Evolutionary conservation across 1,140 invertebrate species (phyloP).

Genomic region (Hormaphis cornu): DNA sequence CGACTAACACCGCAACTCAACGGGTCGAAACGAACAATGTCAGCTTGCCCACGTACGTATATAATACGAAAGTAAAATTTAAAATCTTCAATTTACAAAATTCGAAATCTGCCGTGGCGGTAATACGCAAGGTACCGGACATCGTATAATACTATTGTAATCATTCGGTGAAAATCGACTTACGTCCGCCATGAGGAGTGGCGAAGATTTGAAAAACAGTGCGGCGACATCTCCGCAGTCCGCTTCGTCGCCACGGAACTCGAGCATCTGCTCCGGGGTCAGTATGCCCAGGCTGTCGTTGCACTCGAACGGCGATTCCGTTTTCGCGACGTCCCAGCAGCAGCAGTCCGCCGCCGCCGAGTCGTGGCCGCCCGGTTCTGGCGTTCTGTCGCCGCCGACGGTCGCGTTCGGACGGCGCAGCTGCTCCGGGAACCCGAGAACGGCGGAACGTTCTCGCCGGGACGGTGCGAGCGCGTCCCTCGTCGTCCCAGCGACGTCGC

Average conservation of each 20-base stretch:
- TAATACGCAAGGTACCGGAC: too few relatives aligned
- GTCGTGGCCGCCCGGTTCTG: slow-evolving; percentile 33
- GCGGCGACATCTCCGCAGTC: slow-evolving; percentile 6
- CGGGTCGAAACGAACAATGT: too few relatives aligned
- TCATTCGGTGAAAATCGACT: neutral
- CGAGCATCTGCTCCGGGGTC: slow-evolving; percentile 76
- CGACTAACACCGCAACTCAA: too few relatives aligned
- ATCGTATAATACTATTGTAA: too few relatives aligned
- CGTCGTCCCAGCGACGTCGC: slow-evolving; percentile 38
- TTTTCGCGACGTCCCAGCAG: slow-evolving; percentile 50
- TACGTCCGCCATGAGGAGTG: slow-evolving; percentile 9
- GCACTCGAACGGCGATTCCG: slow-evolving; percentile 55
- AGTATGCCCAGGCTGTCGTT: slow-evolving; percentile 75
- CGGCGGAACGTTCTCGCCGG: slow-evolving; percentile 39
- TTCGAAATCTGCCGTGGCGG: too few relatives aligned
- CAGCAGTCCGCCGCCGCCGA: neutral
- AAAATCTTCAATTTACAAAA: too few relatives aligned
- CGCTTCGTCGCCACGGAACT: slow-evolving; percentile 43
- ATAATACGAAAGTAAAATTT: too few relatives aligned
- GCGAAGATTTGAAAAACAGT: slow-evolving; percentile 14
- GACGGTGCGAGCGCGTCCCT: slow-evolving; percentile 39
- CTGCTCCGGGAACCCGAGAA: slow-evolving; percentile 35
- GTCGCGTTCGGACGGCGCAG: neutral
- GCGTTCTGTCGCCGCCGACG: neutral
- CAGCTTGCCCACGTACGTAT: too few relatives aligned